These are phyloP conservation scores for Pseudoatta argentina DNA, from an alignment of 1,140 invertebrate species.

Conservation along the genomic window DNA sequence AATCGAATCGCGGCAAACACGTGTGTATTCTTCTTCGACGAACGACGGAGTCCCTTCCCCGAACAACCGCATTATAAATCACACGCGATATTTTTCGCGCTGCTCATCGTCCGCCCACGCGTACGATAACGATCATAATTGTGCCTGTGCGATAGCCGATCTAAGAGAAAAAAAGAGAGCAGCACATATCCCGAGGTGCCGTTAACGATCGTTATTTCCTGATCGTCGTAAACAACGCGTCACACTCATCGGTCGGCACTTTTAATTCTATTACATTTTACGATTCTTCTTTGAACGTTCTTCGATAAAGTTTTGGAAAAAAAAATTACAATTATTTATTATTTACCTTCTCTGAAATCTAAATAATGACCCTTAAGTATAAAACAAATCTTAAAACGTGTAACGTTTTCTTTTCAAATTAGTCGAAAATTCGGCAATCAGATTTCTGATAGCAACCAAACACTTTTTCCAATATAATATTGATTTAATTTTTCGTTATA, in stretches of 20 bases:
- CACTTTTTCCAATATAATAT: no score
- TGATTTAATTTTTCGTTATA: no score
- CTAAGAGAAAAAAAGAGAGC: conserved; percentile 37
- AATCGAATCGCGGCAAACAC: conserved; percentile 43
- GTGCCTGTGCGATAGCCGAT: conserved; percentile 22
- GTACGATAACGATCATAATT: conserved; percentile 71
- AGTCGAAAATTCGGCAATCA: no score
- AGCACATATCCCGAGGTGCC: conserved; percentile 23
- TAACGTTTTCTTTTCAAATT: no score
- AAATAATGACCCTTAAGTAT: no score
- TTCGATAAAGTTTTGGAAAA: background rate
- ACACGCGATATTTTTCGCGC: conserved; percentile 65
- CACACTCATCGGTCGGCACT: conserved; percentile 5
- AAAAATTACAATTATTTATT: background rate
- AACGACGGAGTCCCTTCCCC: conserved; percentile 15
- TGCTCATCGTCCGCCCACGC: conserved; percentile 35
- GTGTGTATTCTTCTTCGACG: conserved; percentile 10
- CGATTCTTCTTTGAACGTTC: background rate
- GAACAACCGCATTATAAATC: conserved; percentile 69
- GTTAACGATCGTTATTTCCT: conserved; percentile 64
- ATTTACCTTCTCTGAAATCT: no score
- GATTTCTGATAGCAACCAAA: no score
- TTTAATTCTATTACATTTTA: conserved; percentile 46
- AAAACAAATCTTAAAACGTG: no score
- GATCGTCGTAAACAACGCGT: conserved; percentile 45